A percentile compares a stretch with the other conserved stretches of the same genome.
Conservation (phyloP, 2,888 invertebrate genomes). For the Scrobipalpa atriplicella region DNA sequence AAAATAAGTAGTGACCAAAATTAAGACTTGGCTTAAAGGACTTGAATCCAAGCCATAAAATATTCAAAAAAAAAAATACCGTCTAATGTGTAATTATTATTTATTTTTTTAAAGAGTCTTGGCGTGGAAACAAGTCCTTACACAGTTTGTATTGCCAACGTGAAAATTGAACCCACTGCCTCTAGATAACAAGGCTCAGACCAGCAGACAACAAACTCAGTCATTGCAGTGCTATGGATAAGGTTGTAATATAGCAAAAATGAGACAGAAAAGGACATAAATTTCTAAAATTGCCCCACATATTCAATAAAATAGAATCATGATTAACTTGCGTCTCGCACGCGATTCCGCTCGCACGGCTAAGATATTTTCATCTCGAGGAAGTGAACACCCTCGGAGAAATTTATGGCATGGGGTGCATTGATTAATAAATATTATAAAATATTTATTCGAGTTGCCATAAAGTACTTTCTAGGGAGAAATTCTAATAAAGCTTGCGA, state of each 20-base stretch:
- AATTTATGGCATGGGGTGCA: slow-evolving; percentile 24
- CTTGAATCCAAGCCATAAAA: too few relatives aligned
- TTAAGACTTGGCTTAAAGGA: too few relatives aligned
- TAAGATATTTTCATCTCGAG: slow-evolving; percentile 17
- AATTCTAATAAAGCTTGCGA: background rate
- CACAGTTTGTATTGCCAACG: too few relatives aligned
- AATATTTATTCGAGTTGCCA: slow-evolving; percentile 16
- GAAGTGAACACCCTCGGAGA: slow-evolving; percentile 3
- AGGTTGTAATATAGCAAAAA: background rate
- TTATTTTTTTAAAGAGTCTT: too few relatives aligned
- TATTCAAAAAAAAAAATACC: too few relatives aligned
- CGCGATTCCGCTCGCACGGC: slow-evolving; percentile 17
- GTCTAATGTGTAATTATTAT: too few relatives aligned
- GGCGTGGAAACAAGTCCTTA: too few relatives aligned
- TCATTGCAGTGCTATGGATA: too few relatives aligned
- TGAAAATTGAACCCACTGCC: too few relatives aligned
- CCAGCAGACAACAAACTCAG: too few relatives aligned
- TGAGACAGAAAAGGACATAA: background rate
- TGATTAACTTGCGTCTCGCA: slow-evolving; percentile 13
- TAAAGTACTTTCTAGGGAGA: background rate
- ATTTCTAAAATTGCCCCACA: slow-evolving; percentile 6
- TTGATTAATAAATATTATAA: slow-evolving; percentile 24
- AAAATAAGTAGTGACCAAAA: too few relatives aligned
- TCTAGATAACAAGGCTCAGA: too few relatives aligned
- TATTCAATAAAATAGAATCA: slow-evolving; percentile 13